Conservation (phyloP, 2,888 invertebrate genomes). For the Perithous albicinctus region DNA sequence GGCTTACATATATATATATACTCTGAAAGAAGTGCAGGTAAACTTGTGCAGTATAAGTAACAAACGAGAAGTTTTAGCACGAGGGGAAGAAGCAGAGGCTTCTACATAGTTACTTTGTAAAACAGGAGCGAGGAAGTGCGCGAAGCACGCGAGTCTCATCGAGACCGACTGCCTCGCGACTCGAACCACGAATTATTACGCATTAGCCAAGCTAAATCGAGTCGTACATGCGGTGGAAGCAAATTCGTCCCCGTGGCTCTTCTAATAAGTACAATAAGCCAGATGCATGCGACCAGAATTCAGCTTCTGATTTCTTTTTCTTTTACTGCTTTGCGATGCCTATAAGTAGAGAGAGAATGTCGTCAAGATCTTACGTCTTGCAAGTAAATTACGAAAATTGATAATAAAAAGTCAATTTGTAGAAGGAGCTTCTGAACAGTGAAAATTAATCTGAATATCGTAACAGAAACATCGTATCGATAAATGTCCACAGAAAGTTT, state of each 20-base stretch:
- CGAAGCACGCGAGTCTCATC: slow-evolving; percentile 42
- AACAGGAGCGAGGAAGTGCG: not conserved
- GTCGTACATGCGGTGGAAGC: slow-evolving; percentile 26
- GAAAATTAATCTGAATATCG: too few species aligned
- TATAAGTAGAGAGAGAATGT: too few species aligned
- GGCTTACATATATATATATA: slow-evolving; percentile 1
- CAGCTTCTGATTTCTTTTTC: too few species aligned
- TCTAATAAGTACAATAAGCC: not conserved
- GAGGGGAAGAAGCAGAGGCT: not conserved
- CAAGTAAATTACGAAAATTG: too few species aligned
- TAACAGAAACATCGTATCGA: too few species aligned
- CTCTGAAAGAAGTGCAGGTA: not conserved
- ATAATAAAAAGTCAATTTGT: too few species aligned
- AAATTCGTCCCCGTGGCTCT: slow-evolving; percentile 15
- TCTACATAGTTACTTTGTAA: not conserved
- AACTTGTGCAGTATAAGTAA: slow-evolving; percentile 9
- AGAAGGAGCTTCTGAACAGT: too few species aligned
- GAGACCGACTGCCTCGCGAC: slow-evolving; percentile 3
- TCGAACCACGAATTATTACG: slow-evolving; percentile 54
- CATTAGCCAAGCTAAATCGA: slow-evolving; percentile 43
- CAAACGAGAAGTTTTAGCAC: slow-evolving; percentile 22
- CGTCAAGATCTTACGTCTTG: too few species aligned
- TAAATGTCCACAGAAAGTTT: too few species aligned
- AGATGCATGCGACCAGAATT: slow-evolving; percentile 4
- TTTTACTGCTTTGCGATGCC: too few species aligned